Evolutionary conservation across 30 jellyfish, hydroid and myxozoan species (phyloP), one percentile per base, ranked within the genome.

Genomic region (Turritopsis dohrnii): DNA sequence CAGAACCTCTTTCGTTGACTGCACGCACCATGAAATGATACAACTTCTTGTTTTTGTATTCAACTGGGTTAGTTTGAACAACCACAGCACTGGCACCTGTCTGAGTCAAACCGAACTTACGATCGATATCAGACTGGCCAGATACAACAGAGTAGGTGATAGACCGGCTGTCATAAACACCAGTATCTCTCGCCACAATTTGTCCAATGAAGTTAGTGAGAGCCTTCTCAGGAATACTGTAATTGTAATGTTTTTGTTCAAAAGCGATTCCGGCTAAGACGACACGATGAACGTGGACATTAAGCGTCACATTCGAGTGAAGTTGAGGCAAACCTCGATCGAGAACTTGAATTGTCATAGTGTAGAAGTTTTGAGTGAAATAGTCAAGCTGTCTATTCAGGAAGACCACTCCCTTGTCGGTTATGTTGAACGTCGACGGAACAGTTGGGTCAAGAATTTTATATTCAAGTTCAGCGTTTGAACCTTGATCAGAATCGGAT

Each of bases 21-120:
- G 96, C 96, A 29, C 54, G 53, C 31, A 76, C 96, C 27, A 52
- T 66, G 85, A 83, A 88, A 53, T 84, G 86, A 79, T 79, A 79
- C 54, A 23, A 7, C 25, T 25, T 31, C 18, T 69, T 69, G 31
- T 9, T 69, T 23, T 69, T 69, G 30, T n/a, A 69, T 9, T 69
- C 77, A 69, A 27, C 77, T 69, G 3, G 53, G 7, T 17, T 24
- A 16, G 17, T 23, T 13, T 30, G 65, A 53, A 17, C 21, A 29
- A 52, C 77, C 8, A 23, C 18, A 30, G 76, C 31, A 29, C 28
- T 23, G 52, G 25, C 28, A 20, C 28, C 53, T 17, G 65, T 53
- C 25, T 8, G 74, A 23, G 86, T 52, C 52, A 86, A 22, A 27
- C 9, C 5, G 72, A 86, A 86, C 7, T 60, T 54, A 29, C 80